Conservation (phyloP, 2,888 invertebrate genomes). For the Dasysyrphus tricinctus region DNA sequence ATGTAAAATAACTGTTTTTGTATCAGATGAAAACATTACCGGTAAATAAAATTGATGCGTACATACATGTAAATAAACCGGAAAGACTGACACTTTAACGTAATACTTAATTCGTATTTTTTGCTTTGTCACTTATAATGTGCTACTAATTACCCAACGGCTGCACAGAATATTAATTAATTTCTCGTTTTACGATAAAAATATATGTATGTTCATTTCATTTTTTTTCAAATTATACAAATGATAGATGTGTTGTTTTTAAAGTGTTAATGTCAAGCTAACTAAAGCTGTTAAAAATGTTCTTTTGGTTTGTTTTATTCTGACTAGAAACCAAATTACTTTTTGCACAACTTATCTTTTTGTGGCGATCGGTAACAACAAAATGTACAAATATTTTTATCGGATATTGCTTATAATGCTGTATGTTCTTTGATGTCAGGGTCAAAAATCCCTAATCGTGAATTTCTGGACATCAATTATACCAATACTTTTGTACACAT, state of each 20-base stretch:
- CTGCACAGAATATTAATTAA: constrained; percentile 2
- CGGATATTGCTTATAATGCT: no score
- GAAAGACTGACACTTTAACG: not conserved
- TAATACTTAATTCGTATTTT: not conserved
- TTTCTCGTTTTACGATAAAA: constrained; percentile 6
- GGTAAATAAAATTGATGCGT: not conserved
- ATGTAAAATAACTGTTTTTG: not conserved
- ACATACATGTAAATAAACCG: not conserved
- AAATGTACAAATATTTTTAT: no score
- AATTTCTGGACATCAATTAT: no score
- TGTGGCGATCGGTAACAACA: no score
- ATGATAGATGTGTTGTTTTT: not conserved
- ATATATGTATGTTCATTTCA: not conserved
- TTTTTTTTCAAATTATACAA: no score
- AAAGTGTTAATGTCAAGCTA: not conserved
- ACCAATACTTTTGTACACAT: no score
- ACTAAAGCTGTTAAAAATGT: not conserved
- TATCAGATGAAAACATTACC: not conserved
- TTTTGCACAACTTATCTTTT: not conserved
- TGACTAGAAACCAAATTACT: not conserved
- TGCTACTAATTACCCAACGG: constrained; percentile 27
- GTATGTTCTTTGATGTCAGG: no score
- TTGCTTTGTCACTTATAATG: constrained; percentile 12
- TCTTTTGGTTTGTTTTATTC: not conserved
- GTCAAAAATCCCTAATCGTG: no score